Percentiles rank a stretch among this genome's conserved stretches.
Conservation (phyloP, 2,113 vertebrate genomes). For the Gadus macrocephalus region DNA sequence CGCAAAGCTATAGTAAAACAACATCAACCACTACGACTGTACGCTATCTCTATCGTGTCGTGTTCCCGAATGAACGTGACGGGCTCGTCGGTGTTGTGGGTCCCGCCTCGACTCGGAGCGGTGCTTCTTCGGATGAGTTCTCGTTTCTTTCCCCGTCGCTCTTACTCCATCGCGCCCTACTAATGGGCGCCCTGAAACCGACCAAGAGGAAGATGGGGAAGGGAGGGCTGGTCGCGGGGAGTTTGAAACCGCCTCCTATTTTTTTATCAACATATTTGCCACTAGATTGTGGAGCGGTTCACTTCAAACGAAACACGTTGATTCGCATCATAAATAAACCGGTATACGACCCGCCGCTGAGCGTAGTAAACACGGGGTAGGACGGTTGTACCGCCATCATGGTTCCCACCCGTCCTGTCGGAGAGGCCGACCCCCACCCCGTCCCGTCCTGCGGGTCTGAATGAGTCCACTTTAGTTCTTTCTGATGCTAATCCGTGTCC, state of each 20-base stretch:
- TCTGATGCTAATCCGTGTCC: constrained; percentile 52
- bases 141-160: constrained; percentile 8
- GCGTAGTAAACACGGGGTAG: constrained; percentile 9
- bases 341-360: background rate
- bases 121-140: background rate
- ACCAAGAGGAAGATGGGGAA: constrained; percentile 15
- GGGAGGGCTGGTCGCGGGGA: constrained; percentile 33
- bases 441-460: constrained; percentile 18
- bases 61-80: background rate
- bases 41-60: background rate
- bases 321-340: background rate
- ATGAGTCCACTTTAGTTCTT: constrained; percentile 31
- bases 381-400: background rate
- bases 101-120: background rate
- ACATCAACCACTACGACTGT: background rate
- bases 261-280: constrained; percentile 60
- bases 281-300: constrained; percentile 30
- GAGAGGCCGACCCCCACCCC: background rate
- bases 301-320: constrained; percentile 30
- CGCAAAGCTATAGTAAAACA: background rate
- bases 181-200: constrained; percentile 68
- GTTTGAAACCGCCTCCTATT: constrained; percentile 66
- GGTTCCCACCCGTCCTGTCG: constrained; percentile 4
- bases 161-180: background rate
- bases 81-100: background rate